These are phyloP conservation scores for Kryphioiulus occultus DNA, from an alignment of 2,888 invertebrate species.

Conservation along the genomic window DNA sequence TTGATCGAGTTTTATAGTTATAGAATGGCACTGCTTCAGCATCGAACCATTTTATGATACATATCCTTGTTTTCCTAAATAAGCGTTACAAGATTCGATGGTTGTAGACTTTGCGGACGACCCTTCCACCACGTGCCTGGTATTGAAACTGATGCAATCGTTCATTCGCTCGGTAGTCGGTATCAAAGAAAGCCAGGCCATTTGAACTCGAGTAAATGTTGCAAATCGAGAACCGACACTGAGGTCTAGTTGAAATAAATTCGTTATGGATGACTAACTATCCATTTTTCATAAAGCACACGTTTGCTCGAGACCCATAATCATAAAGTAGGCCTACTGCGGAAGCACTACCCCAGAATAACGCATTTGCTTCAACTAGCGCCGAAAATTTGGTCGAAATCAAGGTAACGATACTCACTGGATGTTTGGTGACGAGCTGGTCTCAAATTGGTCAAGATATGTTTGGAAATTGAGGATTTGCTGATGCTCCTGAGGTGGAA, in stretches of 20 bases:
- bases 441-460: background rate
- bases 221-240: background rate
- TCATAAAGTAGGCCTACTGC: background rate
- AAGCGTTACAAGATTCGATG: too few species aligned
- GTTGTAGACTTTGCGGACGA: background rate
- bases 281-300: background rate
- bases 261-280: background rate
- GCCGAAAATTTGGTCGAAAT: background rate
- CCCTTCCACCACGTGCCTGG: background rate
- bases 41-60: too few species aligned
- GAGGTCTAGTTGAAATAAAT: too few species aligned
- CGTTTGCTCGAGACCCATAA: background rate
- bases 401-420: background rate
- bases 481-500: background rate
- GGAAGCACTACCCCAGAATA: background rate
- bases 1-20: too few species aligned
- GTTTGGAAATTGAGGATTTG: background rate
- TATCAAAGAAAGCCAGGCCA: too few species aligned
- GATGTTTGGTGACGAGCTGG: background rate
- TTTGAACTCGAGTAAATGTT: too few species aligned
- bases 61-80: too few species aligned
- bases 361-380: background rate
- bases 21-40: too few species aligned
- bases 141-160: background rate
- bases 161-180: too few species aligned